phyloP scores from a whole-genome alignment of 2,888 invertebrate species.

The Latheticus oryzae region DNA sequence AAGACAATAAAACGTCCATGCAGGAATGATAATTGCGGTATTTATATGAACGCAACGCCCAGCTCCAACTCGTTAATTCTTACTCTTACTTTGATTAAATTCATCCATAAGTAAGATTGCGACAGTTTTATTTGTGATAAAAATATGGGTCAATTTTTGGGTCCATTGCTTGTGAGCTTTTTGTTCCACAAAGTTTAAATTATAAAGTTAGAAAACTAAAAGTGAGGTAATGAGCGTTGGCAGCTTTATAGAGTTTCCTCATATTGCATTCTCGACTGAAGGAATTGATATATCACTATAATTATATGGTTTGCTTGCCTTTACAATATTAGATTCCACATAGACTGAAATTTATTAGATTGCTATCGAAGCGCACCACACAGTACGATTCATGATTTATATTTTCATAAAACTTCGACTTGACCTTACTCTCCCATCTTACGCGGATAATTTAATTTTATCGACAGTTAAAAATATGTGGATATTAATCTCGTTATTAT shows the following conservation, averaged over 20 bases:
- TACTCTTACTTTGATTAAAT: no score
- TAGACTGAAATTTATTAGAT: slow-evolving; percentile 37
- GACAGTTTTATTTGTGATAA: no score
- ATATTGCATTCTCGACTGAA: slow-evolving; percentile 40
- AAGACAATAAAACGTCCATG: slow-evolving; percentile 25
- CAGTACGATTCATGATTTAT: slow-evolving; percentile 18
- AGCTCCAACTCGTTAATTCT: no score
- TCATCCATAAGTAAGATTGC: no score
- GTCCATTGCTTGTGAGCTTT: slow-evolving; percentile 19
- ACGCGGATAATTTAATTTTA: slow-evolving; percentile 21
- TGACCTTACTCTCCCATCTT: slow-evolving; percentile 31
- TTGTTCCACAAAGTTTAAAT: slow-evolving; percentile 32
- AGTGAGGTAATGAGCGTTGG: slow-evolving; percentile 35
- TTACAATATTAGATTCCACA: slow-evolving; percentile 37
- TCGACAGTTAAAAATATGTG: slow-evolving; percentile 18
- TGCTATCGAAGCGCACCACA: slow-evolving; percentile 14
- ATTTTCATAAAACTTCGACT: slow-evolving; percentile 12
- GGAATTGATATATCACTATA: slow-evolving; percentile 39
- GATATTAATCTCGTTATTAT: slow-evolving; percentile 19
- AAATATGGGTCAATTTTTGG: slow-evolving; percentile 29
- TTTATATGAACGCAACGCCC: slow-evolving; percentile 23
- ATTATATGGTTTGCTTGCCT: slow-evolving; percentile 39
- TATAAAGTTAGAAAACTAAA: slow-evolving; percentile 35
- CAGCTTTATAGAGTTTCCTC: slow-evolving; percentile 35
- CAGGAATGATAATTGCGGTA: slow-evolving; percentile 28